phyloP scores from a whole-genome alignment of 2,113 vertebrate species.

The Halichoeres trimaculatus region DNA sequence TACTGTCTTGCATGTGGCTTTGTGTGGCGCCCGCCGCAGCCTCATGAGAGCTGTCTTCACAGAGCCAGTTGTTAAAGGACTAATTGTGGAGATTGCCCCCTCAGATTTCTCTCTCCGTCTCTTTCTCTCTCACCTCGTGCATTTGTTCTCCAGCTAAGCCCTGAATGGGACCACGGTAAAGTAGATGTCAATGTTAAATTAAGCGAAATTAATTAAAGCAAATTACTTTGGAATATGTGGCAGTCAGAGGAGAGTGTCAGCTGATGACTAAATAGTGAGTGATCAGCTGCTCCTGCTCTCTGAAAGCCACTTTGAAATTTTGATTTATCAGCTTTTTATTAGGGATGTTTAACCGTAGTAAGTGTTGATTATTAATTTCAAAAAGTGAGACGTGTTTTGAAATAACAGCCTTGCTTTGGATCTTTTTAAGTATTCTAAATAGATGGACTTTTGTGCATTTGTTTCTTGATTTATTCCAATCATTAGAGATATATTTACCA shows the following conservation, averaged over 20 bases:
- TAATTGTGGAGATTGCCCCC: slow-evolving; percentile 98
- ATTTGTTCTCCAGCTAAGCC: slow-evolving; percentile 90
- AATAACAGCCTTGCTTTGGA: slow-evolving; percentile 10
- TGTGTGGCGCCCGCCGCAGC: slow-evolving; percentile 87
- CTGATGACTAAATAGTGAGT: slow-evolving; percentile 87
- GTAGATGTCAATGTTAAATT: slow-evolving; percentile 94
- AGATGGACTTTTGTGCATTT: slow-evolving; percentile 1
- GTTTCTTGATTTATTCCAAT: slow-evolving; percentile 38
- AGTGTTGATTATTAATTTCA: slow-evolving; percentile 11
- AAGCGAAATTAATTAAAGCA: slow-evolving; percentile 95
- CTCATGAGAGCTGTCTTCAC: slow-evolving; percentile 90
- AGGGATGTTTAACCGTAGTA: slow-evolving; percentile 20
- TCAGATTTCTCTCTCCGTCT: slow-evolving; percentile 67
- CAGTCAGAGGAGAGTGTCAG: slow-evolving; percentile 90
- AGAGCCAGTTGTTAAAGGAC: slow-evolving; percentile 91
- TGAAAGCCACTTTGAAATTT: slow-evolving; percentile 51
- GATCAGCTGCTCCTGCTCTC: slow-evolving; percentile 85
- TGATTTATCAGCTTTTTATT: slow-evolving; percentile 47
- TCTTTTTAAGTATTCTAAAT: slow-evolving; percentile 16
- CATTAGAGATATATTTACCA: slow-evolving; percentile 30
- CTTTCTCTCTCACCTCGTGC: slow-evolving; percentile 84
- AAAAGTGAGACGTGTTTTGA: neutral
- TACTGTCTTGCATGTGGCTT: slow-evolving; percentile 88
- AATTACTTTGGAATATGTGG: slow-evolving; percentile 94
- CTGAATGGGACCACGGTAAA: slow-evolving; percentile 94